Base-by-base conservation (phyloP, 2,113 vertebrate genomes). In the Pachyramphus minor region DNA sequence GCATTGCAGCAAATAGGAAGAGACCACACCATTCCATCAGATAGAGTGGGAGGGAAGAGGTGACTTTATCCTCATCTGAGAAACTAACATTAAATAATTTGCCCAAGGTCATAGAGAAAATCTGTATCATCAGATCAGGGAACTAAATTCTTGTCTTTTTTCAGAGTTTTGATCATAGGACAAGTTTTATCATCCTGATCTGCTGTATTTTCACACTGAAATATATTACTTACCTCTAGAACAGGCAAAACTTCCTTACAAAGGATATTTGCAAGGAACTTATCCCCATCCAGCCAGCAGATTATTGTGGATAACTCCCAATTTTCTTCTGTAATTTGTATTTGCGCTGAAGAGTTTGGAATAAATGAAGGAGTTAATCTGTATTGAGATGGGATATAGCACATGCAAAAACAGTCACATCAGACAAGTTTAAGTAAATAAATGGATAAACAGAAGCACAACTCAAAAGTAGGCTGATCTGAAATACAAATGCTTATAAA, bases 41-140 rank as follows among this genome's bases (percentile, higher is more conserved):
- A 95, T 37, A 69, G 64, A 84, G 56, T 89, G 73, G 85, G 85
- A 89, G 53, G 66, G 82, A 62, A 72, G 31, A 89, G 28, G 56
- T 94, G 86, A 35, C 86, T 94, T 80, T 96, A 68, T 90, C 42
- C 44, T 85, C 35, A 72, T 87, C n/a, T 62, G 76, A 75, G 59
- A 53, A 89, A 18, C 14, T 66, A 81, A 35, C 21, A 79, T 84
- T 56, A 86, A 90, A 58, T 67, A 72, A 69, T 56, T 89, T 67
- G 80, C 86, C 41, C 77, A 72, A 82, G 66, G 49, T 94, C 69
- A 50, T 82, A 59, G 18, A 78, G 85, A 84, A 90, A 79, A 30
- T 49, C 21, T 81, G 13, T 56, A 31, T 81, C 44, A 72, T 72
- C 50, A 64, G 23, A 87, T 67, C 41, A 76, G 44, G 37, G 85